A percentile compares a stretch with the other conserved stretches of the same genome.
Conservation (phyloP, 2,797 vertebrate genomes). For the Lacerta agilis region DNA sequence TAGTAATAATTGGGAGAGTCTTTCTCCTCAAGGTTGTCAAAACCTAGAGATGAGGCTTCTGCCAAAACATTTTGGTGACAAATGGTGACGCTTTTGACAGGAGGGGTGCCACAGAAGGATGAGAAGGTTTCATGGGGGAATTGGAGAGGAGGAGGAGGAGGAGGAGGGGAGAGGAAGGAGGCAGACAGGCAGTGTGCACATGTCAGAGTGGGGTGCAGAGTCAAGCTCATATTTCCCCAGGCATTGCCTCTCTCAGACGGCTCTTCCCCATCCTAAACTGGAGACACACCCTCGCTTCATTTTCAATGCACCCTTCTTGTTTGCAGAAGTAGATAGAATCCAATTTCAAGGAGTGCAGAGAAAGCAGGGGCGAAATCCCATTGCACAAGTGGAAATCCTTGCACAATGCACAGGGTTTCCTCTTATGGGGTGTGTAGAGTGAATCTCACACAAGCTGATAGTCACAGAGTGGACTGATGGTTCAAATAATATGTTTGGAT, state of each 20-base stretch:
- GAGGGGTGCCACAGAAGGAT: slow-evolving; percentile 72
- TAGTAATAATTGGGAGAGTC: slow-evolving; percentile 83
- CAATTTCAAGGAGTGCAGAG: too few relatives aligned
- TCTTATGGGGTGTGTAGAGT: too few relatives aligned
- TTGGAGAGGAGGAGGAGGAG: neutral
- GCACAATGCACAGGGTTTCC: too few relatives aligned
- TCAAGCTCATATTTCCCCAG: neutral
- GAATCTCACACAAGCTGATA: too few relatives aligned
- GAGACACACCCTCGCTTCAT: neutral
- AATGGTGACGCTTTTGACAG: slow-evolving; percentile 75
- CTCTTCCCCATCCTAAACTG: too few relatives aligned
- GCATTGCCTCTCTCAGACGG: neutral
- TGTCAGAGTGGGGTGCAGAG: neutral
- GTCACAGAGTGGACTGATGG: too few relatives aligned
- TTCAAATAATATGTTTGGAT: too few relatives aligned
- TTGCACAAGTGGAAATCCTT: too few relatives aligned
- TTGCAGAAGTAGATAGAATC: neutral
- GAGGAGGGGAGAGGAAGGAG: neutral
- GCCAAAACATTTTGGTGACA: slow-evolving; percentile 84
- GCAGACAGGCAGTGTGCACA: neutral
- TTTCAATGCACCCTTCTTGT: neutral
- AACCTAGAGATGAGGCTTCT: slow-evolving; percentile 80
- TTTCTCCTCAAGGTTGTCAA: slow-evolving; percentile 81
- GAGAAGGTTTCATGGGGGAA: slow-evolving; percentile 66
- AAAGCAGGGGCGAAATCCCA: too few relatives aligned